phyloP scores from a whole-genome alignment of 2,113 vertebrate species.

The Vombatus ursinus region DNA sequence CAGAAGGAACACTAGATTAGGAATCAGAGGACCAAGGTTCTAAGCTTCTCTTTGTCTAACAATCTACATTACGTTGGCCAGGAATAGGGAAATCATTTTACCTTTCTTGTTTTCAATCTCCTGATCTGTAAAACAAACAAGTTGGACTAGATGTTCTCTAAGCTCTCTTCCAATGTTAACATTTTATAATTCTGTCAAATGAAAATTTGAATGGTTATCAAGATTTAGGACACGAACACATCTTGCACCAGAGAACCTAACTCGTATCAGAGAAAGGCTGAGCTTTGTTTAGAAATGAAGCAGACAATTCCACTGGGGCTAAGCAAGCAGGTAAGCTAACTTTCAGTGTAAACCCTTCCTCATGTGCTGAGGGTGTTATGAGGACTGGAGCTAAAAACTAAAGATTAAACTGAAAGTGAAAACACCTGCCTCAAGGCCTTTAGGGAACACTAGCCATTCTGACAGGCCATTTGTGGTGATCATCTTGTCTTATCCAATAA shows the following conservation, averaged over 20 bases:
- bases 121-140: neutral
- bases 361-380: constrained; percentile 61
- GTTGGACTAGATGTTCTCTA: neutral
- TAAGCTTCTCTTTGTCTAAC: neutral
- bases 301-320: neutral
- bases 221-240: neutral
- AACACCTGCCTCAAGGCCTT: constrained; percentile 77
- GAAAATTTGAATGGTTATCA: constrained; percentile 24
- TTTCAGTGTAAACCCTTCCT: constrained; percentile 56
- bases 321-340: constrained; percentile 61
- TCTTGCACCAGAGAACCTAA: constrained; percentile 24
- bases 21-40: neutral
- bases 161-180: neutral
- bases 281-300: constrained; percentile 28
- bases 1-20: neutral
- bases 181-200: constrained; percentile 34
- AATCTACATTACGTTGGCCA: too few relatives aligned
- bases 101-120: neutral
- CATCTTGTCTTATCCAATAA: constrained; percentile 78
- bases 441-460: constrained; percentile 68
- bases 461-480: constrained; percentile 72
- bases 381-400: constrained; percentile 65
- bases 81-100: neutral
- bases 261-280: neutral
- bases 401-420: constrained; percentile 73